Evolutionary conservation across 2,113 vertebrate genomes (phyloP).

Genomic region (Arvicanthis niloticus): DNA sequence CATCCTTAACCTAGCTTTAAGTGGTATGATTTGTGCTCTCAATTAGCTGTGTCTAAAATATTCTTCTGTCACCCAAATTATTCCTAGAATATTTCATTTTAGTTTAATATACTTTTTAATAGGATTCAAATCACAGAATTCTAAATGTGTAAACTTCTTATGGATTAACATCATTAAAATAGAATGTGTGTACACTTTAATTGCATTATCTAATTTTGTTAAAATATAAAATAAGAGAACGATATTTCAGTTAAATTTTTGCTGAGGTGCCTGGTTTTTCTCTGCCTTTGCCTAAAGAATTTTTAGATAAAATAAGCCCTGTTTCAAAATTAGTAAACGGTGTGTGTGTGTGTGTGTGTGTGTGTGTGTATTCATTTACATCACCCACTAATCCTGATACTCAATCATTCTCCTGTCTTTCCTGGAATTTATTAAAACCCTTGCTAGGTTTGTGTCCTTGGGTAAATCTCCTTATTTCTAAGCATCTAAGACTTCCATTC

Average conservation of each 20-base stretch:
- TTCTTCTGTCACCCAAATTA: conserved; percentile 65
- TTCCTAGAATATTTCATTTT: conserved; percentile 69
- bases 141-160: conserved; percentile 62
- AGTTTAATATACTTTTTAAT: conserved; percentile 77
- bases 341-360: background rate
- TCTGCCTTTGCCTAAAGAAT: background rate
- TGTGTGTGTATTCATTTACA: background rate
- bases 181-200: conserved; percentile 65
- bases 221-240: conserved; percentile 56
- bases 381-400: background rate
- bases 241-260: conserved; percentile 49
- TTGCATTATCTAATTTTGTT: conserved; percentile 66
- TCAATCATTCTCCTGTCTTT: background rate
- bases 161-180: conserved; percentile 70
- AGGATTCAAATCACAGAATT: conserved; percentile 64
- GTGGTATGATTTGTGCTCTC: conserved; percentile 71
- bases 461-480: background rate
- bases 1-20: conserved; percentile 61
- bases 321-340: background rate
- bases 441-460: background rate
- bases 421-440: background rate
- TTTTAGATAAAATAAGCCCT: background rate
- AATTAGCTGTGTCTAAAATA: conserved; percentile 75
- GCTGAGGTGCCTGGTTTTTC: background rate
- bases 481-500: background rate